Evolutionary conservation across 2,113 vertebrate genomes (phyloP).

Genomic region (Zingel zingel): DNA sequence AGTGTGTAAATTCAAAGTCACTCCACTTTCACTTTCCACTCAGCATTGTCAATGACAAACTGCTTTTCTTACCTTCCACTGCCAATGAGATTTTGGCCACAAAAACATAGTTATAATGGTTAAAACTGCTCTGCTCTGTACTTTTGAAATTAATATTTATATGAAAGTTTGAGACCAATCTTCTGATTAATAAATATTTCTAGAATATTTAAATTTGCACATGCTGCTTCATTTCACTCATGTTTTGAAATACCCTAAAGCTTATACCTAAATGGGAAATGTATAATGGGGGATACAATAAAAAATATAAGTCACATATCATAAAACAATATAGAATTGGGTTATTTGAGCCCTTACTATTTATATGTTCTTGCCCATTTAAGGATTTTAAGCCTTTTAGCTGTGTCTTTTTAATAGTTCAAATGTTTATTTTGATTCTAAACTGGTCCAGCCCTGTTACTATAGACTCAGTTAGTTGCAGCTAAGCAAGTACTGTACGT

Average conservation of each 20-base stretch:
- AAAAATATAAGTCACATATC: neutral
- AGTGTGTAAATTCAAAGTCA: too few species aligned
- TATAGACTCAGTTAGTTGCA: neutral
- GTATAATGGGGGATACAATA: neutral
- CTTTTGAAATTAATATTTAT: too few species aligned
- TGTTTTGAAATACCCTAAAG: neutral
- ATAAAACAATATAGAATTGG: neutral
- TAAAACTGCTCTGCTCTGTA: too few species aligned
- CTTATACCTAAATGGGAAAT: neutral
- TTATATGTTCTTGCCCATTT: neutral
- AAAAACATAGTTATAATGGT: too few species aligned
- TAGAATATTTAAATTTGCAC: too few species aligned
- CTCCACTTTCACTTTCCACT: too few species aligned
- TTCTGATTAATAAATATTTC: too few species aligned
- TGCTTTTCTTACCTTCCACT: too few species aligned
- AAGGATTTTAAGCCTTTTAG: neutral
- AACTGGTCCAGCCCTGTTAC: neutral
- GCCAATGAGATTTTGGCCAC: too few species aligned
- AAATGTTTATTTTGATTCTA: neutral
- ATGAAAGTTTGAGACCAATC: too few species aligned
- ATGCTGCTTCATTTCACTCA: too few species aligned
- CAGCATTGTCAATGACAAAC: too few species aligned
- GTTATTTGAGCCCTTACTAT: neutral
- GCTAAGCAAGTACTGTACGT: neutral
- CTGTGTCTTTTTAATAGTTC: neutral